Conservation (phyloP, 35 echinoderm and acorn worm species). For the Ophiothrix spiculata region DNA sequence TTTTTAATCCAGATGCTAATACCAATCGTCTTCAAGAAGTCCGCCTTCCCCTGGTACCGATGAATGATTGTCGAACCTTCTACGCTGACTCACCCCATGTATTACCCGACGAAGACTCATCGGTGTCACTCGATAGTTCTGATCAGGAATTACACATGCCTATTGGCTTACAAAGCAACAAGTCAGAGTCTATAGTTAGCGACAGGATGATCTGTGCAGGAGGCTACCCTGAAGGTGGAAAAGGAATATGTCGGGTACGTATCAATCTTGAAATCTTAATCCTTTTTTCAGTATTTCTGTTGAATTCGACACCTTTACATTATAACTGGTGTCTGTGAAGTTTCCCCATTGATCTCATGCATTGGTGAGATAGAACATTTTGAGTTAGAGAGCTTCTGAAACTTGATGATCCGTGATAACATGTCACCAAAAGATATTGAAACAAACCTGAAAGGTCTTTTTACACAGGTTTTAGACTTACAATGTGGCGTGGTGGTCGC, state of each 20-base stretch:
- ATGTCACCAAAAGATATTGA: too few species aligned
- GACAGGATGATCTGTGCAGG: constrained; percentile 48
- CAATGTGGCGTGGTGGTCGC: too few species aligned
- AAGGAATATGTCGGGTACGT: constrained; percentile 35
- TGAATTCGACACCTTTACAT: too few species aligned
- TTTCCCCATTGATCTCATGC: too few species aligned
- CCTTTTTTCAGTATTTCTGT: background rate
- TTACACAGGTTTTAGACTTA: background rate
- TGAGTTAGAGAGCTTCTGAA: too few species aligned
- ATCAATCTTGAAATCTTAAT: background rate
- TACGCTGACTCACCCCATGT: background rate
- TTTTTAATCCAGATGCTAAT: background rate
- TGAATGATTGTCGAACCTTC: background rate
- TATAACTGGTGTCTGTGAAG: too few species aligned
- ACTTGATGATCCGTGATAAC: too few species aligned
- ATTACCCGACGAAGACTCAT: background rate
- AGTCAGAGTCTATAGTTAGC: background rate
- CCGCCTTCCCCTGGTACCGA: background rate
- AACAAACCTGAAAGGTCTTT: background rate
- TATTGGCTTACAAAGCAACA: background rate
- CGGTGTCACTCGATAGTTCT: background rate
- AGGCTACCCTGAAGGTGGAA: constrained; percentile 27
- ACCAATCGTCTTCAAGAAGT: background rate
- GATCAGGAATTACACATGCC: background rate
- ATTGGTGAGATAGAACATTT: too few species aligned